Evolutionary conservation across 2,113 vertebrate species (phyloP).

Genomic region (Bubalus kerabau): DNA sequence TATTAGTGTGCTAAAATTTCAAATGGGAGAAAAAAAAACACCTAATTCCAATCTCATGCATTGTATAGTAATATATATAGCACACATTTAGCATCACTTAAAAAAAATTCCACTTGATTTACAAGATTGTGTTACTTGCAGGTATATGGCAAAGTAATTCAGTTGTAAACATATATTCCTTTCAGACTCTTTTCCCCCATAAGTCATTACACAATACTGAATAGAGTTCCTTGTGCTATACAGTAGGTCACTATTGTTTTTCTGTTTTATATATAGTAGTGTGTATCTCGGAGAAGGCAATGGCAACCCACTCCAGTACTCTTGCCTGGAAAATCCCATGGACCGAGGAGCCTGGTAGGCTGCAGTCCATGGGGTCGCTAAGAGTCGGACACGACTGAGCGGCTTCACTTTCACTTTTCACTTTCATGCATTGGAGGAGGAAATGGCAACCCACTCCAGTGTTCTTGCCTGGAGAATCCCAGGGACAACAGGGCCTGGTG

Average conservation of each 20-base stretch:
- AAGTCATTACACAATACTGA: not conserved
- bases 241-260: not conserved
- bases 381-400: too few relatives aligned
- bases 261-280: not conserved
- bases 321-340: too few relatives aligned
- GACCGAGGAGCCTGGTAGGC: too few relatives aligned
- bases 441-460: too few relatives aligned
- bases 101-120: not conserved
- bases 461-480: too few relatives aligned
- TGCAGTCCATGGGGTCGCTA: too few relatives aligned
- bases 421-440: too few relatives aligned
- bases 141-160: not conserved
- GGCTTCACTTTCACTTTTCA: too few relatives aligned
- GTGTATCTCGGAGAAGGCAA: not conserved
- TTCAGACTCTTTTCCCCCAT: not conserved
- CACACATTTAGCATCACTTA: not conserved
- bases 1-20: not conserved
- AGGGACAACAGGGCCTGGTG: too few relatives aligned
- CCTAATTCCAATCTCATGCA: not conserved
- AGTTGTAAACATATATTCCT: not conserved
- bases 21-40: not conserved
- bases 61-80: not conserved
- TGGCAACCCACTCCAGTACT: too few relatives aligned
- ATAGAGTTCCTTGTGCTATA: not conserved
- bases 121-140: not conserved